Conservation (phyloP, 2,113 vertebrate species). For the Notarius lentiginosus region DNA sequence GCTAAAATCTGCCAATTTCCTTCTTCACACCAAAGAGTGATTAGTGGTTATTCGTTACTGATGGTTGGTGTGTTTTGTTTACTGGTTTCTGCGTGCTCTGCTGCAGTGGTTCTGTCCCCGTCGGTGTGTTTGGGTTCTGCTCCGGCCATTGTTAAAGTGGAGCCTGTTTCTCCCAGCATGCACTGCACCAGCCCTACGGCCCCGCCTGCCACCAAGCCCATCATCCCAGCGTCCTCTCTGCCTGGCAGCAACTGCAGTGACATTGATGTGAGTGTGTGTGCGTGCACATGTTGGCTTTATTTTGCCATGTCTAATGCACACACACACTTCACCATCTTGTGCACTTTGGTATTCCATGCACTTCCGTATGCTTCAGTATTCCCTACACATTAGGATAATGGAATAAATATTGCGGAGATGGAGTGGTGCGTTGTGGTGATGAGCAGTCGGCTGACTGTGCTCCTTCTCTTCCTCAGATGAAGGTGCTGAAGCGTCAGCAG, state of each 20-base stretch:
- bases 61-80: not conserved
- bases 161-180: constrained; percentile 71
- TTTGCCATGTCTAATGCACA: no score
- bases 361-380: no score
- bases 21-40: not conserved
- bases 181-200: constrained; percentile 57
- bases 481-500: constrained; percentile 89
- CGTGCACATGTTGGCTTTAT: not conserved
- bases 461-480: constrained; percentile 69
- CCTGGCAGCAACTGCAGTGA: constrained; percentile 68
- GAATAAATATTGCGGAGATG: no score
- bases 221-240: constrained; percentile 76
- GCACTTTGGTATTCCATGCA: no score
- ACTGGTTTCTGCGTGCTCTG: not conserved
- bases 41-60: not conserved
- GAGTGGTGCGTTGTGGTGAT: no score
- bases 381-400: no score
- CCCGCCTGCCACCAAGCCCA: constrained; percentile 73
- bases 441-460: not conserved
- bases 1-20: not conserved
- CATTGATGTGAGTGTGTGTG: constrained; percentile 74
- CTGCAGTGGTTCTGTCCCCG: constrained; percentile 76
- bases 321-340: no score
- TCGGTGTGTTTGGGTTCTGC: constrained; percentile 71
- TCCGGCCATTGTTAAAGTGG: constrained; percentile 79